These are phyloP conservation scores for Acanthoscelides obtectus DNA, from an alignment of 2,888 invertebrate genomes.

Conservation along the genomic window DNA sequence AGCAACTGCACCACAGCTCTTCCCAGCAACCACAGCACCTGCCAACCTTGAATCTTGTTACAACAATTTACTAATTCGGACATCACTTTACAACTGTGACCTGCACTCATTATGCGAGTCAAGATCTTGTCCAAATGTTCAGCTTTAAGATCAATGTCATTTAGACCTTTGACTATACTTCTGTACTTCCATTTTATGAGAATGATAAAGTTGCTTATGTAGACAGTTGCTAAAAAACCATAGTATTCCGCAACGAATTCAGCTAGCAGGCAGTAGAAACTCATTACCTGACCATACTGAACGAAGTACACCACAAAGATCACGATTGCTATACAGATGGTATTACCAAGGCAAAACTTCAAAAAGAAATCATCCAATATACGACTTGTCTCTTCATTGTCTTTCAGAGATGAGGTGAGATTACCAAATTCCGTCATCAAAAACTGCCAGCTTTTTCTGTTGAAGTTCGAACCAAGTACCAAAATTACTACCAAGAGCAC, in stretches of 20 bases:
- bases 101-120: not conserved
- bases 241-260: slow-evolving; percentile 1
- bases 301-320: not conserved
- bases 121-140: not conserved
- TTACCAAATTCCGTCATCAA: not conserved
- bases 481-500: not conserved
- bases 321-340: not conserved
- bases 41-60: not conserved
- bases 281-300: not conserved
- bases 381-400: not conserved
- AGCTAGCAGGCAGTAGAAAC: not conserved
- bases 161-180: not conserved
- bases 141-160: not conserved
- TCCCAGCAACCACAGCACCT: not conserved
- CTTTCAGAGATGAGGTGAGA: not conserved
- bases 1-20: not conserved
- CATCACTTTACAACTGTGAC: not conserved
- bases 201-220: not conserved
- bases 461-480: not conserved
- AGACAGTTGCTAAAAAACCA: not conserved
- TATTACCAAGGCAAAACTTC: not conserved
- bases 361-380: not conserved
- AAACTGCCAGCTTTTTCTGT: not conserved
- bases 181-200: not conserved
- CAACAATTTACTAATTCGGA: not conserved